phyloP scores from a whole-genome alignment of 2,797 vertebrate species.

The Salmo trutta region DNA sequence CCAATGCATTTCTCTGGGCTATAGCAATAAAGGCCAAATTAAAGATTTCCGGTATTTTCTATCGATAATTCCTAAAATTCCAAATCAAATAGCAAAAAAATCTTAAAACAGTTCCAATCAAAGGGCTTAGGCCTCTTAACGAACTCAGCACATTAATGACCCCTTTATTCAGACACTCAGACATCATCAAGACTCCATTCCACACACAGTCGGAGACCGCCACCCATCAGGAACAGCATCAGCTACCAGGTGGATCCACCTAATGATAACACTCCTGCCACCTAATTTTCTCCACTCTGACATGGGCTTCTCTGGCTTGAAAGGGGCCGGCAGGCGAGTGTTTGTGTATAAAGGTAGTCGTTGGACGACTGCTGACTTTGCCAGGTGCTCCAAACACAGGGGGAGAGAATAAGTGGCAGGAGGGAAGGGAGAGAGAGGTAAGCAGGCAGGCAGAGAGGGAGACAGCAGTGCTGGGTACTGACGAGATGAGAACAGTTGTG shows the following conservation, averaged over 20 bases:
- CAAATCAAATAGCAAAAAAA: no score
- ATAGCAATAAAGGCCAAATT: no score
- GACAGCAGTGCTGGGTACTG: neutral
- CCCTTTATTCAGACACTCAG: neutral
- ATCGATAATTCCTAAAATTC: no score
- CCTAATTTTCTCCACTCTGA: conserved; percentile 35
- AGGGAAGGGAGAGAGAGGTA: neutral
- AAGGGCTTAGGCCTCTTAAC: no score
- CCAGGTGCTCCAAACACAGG: conserved; percentile 62
- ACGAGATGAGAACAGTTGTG: conserved; percentile 19
- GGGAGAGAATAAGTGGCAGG: conserved; percentile 46
- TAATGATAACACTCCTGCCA: conserved; percentile 21
- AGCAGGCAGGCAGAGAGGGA: neutral
- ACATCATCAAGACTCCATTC: neutral
- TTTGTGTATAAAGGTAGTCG: conserved; percentile 71
- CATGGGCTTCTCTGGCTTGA: conserved; percentile 36
- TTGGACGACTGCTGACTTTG: conserved; percentile 73
- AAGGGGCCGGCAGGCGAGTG: conserved; percentile 59
- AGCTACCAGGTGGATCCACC: conserved; percentile 25
- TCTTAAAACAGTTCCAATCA: no score
- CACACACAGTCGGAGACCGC: conserved; percentile 1
- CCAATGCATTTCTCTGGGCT: no score
- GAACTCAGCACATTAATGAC: conserved; percentile 11
- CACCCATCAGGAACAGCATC: conserved; percentile 8
- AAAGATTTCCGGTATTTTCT: no score